Evolutionary conservation across 2,888 invertebrate genomes (phyloP).

Genomic region (Andrena trimmerana): DNA sequence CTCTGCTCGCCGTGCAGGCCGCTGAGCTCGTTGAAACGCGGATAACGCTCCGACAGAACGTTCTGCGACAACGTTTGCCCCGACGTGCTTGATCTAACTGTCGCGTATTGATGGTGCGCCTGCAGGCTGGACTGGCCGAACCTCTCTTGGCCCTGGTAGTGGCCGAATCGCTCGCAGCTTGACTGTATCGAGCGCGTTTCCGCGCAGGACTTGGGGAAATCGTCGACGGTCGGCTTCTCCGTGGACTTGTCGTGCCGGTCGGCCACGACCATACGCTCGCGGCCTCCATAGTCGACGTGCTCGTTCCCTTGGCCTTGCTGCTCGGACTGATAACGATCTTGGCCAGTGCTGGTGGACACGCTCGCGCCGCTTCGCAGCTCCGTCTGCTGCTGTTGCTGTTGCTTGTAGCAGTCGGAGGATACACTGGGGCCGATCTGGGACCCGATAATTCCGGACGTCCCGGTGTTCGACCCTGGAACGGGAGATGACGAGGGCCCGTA

Average conservation of each 20-base stretch:
- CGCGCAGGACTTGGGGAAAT: conserved; percentile 70
- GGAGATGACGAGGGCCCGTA: conserved; percentile 78
- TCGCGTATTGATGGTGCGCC: conserved; percentile 72
- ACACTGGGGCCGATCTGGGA: conserved; percentile 75
- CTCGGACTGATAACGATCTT: conserved; percentile 85
- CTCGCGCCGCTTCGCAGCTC: conserved; percentile 78
- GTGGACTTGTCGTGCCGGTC: conserved; percentile 77
- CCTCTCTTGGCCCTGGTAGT: conserved; percentile 72
- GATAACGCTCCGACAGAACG: conserved; percentile 69
- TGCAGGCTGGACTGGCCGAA: conserved; percentile 71
- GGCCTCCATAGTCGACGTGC: conserved; percentile 73
- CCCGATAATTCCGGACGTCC: conserved; percentile 61
- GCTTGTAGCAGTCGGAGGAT: conserved; percentile 85
- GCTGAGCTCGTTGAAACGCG: conserved; percentile 70
- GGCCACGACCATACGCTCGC: conserved; percentile 64
- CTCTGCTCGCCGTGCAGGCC: conserved; percentile 73
- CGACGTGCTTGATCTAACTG: conserved; percentile 45
- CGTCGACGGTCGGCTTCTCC: conserved; percentile 73
- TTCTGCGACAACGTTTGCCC: conserved; percentile 66
- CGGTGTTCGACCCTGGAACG: conserved; percentile 69
- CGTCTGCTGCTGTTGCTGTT: conserved; percentile 83
- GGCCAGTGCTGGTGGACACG: conserved; percentile 53
- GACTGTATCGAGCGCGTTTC: conserved; percentile 68
- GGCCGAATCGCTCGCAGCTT: conserved; percentile 71
- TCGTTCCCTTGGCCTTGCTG: conserved; percentile 64